Evolutionary conservation across 2,113 vertebrate species (phyloP).

Genomic region (Nematolebias whitei): DNA sequence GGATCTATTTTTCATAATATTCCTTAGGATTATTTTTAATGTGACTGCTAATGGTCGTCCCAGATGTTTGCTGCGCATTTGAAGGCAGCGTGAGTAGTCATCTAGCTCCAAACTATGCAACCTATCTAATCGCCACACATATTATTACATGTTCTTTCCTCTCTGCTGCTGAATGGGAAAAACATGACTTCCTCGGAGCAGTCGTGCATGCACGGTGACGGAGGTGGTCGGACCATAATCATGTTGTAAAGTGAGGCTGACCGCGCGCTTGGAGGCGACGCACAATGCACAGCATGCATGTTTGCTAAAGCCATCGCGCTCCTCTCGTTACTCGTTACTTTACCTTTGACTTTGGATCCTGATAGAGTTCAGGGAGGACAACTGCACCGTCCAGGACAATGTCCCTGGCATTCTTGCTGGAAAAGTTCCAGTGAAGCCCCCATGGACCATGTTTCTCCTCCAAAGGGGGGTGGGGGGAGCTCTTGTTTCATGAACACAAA

Average conservation of each 20-base stretch:
- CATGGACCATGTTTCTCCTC: constrained; percentile 11
- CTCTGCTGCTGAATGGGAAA: constrained; percentile 17
- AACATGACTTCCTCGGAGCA: background rate
- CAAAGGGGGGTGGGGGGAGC: constrained; percentile 1
- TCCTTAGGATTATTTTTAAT: no score
- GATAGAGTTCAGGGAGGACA: constrained; percentile 43
- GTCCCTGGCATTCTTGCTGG: constrained; percentile 29
- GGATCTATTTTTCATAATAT: no score
- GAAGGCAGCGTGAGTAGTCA: background rate
- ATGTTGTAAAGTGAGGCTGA: constrained; percentile 31
- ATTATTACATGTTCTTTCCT: background rate
- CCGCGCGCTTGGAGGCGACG: constrained; percentile 12
- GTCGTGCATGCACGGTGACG: background rate
- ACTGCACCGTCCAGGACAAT: constrained; percentile 24
- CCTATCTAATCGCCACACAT: constrained; percentile 3
- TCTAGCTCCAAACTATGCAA: constrained; percentile 12
- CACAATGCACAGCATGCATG: constrained; percentile 23
- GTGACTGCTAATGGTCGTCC: background rate
- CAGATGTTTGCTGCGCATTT: constrained; percentile 22
- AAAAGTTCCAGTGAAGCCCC: constrained; percentile 32
- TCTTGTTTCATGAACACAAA: constrained; percentile 17
- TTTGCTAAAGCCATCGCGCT: constrained; percentile 27
- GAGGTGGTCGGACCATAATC: constrained; percentile 17
- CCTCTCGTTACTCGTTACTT: constrained; percentile 31
- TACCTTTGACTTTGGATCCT: constrained; percentile 62